Evolutionary conservation across 2,113 vertebrate species (phyloP), one percentile per base, ranked within the genome.

Genomic region (Cygnus atratus): DNA sequence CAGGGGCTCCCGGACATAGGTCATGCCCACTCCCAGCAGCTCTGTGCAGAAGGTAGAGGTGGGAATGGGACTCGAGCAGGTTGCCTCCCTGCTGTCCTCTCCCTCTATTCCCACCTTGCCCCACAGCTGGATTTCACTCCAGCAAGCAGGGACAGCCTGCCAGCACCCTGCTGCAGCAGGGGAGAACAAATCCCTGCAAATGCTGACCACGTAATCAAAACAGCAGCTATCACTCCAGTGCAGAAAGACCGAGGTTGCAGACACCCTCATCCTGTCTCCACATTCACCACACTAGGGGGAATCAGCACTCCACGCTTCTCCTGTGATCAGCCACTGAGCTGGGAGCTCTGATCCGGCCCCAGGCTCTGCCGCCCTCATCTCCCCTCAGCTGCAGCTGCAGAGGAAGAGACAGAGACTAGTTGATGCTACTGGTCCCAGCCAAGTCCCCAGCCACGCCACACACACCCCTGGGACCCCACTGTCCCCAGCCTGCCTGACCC

Each of bases 251-350:
- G 44, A 20, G 41, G 11, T 1, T 43, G 79, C 6, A 5, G 2
- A 11, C 54, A 41, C 0, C n/a, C 39, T 24, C 6, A 13, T 33
- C 41, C 78, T 62, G 11, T 9, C 35, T 84, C 82, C 2, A 50
- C 90, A 1, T 85, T 96, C 80, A 54, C 57, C 84, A 92, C 98
- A 54, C 95, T 90, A 97, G 98, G 88, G 89, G 98, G 97, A 97
- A 95, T 95, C 96, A 97, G 82, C 65, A 94, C 94, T 96, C 95
- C 96, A 88, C 73, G 0, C 6, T 85, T 75, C 70, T 76, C 26
- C 68, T 66, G 88, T 8, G 1, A 63, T 77, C 86, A 39, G 79
- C 58, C 83, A 10, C 46, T 0, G 9, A 39, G 35, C 55, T 2
- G 14, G 18, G 15, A 57, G 83, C 79, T 77, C 72, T 0, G 59